phyloP scores from a whole-genome alignment of 2,113 vertebrate genomes.

The Poicephalus gulielmi region DNA sequence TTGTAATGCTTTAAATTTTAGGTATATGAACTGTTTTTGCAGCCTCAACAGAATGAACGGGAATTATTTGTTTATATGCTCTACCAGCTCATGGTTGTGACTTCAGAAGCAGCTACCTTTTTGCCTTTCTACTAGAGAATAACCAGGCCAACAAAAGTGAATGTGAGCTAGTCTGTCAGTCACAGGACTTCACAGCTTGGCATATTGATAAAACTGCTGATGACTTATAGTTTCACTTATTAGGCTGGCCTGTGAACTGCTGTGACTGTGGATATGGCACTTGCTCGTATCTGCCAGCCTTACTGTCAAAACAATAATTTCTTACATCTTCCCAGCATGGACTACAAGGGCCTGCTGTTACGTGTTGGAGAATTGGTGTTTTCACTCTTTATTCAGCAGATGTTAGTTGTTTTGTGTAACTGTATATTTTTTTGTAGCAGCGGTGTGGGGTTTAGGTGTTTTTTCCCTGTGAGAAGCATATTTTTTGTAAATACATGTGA shows the following conservation, averaged over 20 bases:
- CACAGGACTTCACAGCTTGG: neutral
- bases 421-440: neutral
- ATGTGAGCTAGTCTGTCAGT: neutral
- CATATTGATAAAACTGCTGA: neutral
- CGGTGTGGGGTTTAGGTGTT: neutral
- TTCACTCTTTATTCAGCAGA: neutral
- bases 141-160: neutral
- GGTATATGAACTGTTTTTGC: neutral
- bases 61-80: neutral
- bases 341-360: neutral
- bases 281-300: neutral
- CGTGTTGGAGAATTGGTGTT: neutral
- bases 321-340: neutral
- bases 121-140: neutral
- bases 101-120: neutral
- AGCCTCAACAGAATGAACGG: neutral
- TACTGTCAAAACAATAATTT: neutral
- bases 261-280: neutral
- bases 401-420: neutral
- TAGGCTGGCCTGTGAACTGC: neutral
- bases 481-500: neutral
- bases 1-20: neutral
- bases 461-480: neutral
- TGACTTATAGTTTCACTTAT: neutral
- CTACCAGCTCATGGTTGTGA: neutral